Evolutionary conservation across 2,113 vertebrate species (phyloP).

Genomic region (Gulo gulo): DNA sequence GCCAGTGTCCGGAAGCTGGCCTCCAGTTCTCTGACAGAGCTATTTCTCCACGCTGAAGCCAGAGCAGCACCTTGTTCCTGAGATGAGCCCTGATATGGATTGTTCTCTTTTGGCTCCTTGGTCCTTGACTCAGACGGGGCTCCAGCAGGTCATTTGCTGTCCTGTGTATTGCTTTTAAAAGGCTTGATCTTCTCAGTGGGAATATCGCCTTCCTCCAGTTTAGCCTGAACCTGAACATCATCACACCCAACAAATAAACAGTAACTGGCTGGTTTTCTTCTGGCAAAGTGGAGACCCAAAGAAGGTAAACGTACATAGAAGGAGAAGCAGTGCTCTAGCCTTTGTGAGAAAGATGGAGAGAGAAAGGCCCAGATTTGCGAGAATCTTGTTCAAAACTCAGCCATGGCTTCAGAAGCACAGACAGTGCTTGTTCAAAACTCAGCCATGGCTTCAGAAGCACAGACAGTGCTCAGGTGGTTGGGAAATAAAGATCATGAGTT

Average conservation of each 20-base stretch:
- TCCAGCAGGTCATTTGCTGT: neutral
- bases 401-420: neutral
- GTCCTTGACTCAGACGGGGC: neutral
- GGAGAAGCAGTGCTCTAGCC: neutral
- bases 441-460: neutral
- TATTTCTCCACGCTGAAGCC: neutral
- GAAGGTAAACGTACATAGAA: neutral
- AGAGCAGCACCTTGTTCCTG: neutral
- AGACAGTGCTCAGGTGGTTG: neutral
- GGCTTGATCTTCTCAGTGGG: neutral
- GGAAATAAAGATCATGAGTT: neutral
- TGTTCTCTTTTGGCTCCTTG: neutral
- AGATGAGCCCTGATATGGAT: neutral
- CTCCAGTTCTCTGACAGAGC: neutral
- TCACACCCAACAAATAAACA: neutral
- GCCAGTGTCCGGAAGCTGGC: too few relatives aligned
- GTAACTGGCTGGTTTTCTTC: neutral
- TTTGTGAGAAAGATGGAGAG: neutral
- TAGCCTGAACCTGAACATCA: neutral
- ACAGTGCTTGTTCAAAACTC: neutral
- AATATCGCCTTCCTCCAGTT: neutral
- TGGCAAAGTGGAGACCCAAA: neutral
- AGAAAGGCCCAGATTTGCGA: neutral
- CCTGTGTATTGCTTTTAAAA: neutral
- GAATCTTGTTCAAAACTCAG: neutral